phyloP scores from a whole-genome alignment of 2,113 vertebrate species.

The Mesitornis unicolor region DNA sequence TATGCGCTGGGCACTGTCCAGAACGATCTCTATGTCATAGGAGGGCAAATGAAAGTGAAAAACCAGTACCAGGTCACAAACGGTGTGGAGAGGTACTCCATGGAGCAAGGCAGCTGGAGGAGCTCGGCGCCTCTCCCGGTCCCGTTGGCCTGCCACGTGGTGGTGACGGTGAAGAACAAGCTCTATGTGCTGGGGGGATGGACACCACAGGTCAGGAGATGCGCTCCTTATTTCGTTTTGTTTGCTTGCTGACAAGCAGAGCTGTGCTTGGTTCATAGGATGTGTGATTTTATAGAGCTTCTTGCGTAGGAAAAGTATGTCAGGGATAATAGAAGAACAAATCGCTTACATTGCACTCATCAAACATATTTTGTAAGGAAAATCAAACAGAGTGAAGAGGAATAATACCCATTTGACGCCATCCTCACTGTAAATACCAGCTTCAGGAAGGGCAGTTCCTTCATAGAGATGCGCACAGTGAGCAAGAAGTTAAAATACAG shows the following conservation, averaged over 20 bases:
- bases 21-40: constrained; percentile 86
- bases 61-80: constrained; percentile 91
- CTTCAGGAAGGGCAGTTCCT: not conserved
- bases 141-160: constrained; percentile 85
- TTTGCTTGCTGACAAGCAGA: not conserved
- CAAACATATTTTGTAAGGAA: not conserved
- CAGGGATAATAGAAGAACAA: not conserved
- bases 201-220: constrained; percentile 88
- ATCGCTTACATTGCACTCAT: not conserved
- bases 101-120: constrained; percentile 86
- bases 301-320: not conserved
- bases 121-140: constrained; percentile 85
- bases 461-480: not conserved
- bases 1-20: constrained; percentile 83
- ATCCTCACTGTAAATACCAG: not conserved
- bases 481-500: not conserved
- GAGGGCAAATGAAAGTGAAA: constrained; percentile 95
- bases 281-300: not conserved
- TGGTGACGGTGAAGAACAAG: constrained; percentile 80
- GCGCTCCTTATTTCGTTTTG: not conserved
- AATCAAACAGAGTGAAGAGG: not conserved
- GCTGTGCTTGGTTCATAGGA: not conserved
- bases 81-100: constrained; percentile 86
- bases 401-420: not conserved
- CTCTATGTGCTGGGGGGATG: constrained; percentile 92